Conservation (phyloP, 2,113 vertebrate genomes). For the Loxodonta africana region DNA sequence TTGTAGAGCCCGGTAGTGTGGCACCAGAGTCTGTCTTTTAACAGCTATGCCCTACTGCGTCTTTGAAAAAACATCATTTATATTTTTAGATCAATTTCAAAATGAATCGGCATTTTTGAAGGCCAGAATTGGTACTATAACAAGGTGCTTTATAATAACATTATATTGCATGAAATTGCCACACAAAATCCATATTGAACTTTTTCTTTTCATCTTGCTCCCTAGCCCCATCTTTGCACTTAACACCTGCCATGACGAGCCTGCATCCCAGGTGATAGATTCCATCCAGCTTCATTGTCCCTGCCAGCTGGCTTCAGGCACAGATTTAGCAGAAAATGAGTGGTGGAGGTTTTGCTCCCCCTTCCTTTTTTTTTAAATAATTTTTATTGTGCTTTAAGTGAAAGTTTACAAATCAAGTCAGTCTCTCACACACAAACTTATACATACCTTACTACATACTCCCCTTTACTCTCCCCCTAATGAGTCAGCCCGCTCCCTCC, state of each 20-base stretch:
- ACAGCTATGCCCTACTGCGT: not conserved
- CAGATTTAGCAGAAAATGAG: not conserved
- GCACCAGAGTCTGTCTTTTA: not conserved
- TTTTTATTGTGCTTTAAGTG: no score
- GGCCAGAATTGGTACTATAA: not conserved
- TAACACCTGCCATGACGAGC: not conserved
- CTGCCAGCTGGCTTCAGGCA: not conserved
- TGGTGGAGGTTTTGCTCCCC: not conserved
- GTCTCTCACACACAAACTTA: no score
- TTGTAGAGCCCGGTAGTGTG: not conserved
- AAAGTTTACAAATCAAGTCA: no score
- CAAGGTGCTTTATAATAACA: not conserved
- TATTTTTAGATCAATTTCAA: slow-evolving; percentile 20
- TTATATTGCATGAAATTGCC: not conserved
- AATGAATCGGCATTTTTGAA: slow-evolving; percentile 9
- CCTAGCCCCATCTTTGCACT: not conserved
- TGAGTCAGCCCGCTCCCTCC: no score
- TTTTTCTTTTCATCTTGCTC: not conserved
- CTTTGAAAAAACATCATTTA: not conserved
- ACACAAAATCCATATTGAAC: not conserved
- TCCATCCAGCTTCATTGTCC: not conserved
- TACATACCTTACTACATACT: no score
- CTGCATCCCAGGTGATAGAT: not conserved
- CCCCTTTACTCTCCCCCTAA: no score
- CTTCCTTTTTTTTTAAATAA: no score